These are phyloP conservation scores for Discoglossus pictus DNA, from an alignment of 2,797 vertebrate genomes.

Conservation along the genomic window DNA sequence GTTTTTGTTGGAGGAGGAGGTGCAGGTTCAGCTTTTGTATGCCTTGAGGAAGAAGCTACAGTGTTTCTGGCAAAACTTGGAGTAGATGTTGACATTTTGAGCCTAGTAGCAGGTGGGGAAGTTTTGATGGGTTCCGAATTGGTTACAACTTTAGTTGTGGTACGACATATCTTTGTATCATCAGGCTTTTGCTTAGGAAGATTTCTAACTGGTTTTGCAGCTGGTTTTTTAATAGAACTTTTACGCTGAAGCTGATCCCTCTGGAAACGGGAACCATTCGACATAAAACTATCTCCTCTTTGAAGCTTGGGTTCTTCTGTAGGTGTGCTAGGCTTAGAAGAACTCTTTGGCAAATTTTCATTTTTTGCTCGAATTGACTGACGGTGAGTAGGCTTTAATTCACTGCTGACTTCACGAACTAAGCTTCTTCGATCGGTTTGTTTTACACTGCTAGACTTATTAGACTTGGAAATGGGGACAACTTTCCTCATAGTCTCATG, in stretches of 20 bases:
- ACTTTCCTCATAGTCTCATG: slow-evolving; percentile 88
- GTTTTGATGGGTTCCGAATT: slow-evolving; percentile 55
- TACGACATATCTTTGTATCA: slow-evolving; percentile 86
- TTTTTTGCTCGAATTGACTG: slow-evolving; percentile 75
- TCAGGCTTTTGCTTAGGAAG: slow-evolving; percentile 73
- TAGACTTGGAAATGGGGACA: slow-evolving; percentile 83
- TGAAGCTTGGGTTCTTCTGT: slow-evolving; percentile 79
- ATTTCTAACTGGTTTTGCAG: slow-evolving; percentile 82
- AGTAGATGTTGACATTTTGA: slow-evolving; percentile 63
- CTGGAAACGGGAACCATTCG: slow-evolving; percentile 64
- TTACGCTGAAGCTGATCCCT: slow-evolving; percentile 69
- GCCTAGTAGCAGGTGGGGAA: slow-evolving; percentile 53
- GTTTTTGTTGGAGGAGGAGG: slow-evolving; percentile 63
- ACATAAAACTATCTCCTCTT: slow-evolving; percentile 63
- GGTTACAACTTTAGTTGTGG: slow-evolving; percentile 42
- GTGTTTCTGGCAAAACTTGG: slow-evolving; percentile 93
- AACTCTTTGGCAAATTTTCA: slow-evolving; percentile 71
- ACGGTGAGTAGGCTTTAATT: slow-evolving; percentile 66
- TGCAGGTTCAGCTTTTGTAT: slow-evolving; percentile 74
- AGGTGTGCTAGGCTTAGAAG: slow-evolving; percentile 76
- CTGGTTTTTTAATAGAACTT: slow-evolving; percentile 79
- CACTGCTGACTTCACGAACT: slow-evolving; percentile 61
- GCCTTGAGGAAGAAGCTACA: slow-evolving; percentile 85
- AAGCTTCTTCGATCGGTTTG: slow-evolving; percentile 64
- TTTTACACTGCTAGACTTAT: slow-evolving; percentile 68